Conservation (phyloP, 2,888 invertebrate genomes). For the Leptinotarsa rubiginosa region DNA sequence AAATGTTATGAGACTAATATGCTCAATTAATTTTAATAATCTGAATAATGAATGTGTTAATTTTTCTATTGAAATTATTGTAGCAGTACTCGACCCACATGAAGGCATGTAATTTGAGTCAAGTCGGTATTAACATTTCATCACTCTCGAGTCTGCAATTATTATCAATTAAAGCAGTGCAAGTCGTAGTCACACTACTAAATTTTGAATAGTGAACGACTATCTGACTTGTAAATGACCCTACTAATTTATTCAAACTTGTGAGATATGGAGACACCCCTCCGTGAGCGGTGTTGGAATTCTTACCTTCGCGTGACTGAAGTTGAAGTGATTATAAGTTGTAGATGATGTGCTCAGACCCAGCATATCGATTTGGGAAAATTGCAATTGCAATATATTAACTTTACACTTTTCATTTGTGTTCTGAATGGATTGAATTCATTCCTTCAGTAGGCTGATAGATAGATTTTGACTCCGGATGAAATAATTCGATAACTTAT, state of each 20-base stretch:
- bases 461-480: too few species aligned
- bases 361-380: conserved; percentile 4
- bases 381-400: conserved; percentile 4
- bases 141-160: conserved; percentile 52
- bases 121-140: conserved; percentile 42
- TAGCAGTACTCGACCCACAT: conserved; percentile 40
- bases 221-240: conserved; percentile 58
- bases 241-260: conserved; percentile 38
- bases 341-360: conserved; percentile 13
- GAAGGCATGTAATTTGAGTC: conserved; percentile 31
- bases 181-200: conserved; percentile 44
- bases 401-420: not conserved
- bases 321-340: conserved; percentile 44
- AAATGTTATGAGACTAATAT: conserved; percentile 28
- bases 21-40: conserved; percentile 32
- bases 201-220: conserved; percentile 56
- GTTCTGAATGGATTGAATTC: not conserved
- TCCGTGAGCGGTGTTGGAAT: conserved; percentile 57
- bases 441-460: too few species aligned
- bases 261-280: conserved; percentile 52
- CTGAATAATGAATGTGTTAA: conserved; percentile 41
- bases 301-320: conserved; percentile 59
- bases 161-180: conserved; percentile 58
- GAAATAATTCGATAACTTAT: too few species aligned
- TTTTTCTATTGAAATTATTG: conserved; percentile 40